phyloP scores from a whole-genome alignment of 2,888 invertebrate genomes.

The Phaedon cochleariae region DNA sequence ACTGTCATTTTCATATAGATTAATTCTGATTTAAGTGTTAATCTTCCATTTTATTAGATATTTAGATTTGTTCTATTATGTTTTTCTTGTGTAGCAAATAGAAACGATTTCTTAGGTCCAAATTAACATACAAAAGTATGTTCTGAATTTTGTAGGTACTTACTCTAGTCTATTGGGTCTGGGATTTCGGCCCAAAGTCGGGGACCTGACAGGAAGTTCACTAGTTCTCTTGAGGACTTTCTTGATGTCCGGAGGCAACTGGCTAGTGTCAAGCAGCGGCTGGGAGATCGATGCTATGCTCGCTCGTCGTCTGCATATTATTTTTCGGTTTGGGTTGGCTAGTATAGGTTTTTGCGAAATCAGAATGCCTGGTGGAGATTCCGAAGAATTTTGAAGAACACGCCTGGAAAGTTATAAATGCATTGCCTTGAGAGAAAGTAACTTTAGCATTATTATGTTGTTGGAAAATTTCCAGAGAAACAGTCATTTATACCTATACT shows the following conservation, averaged over 20 bases:
- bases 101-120: too few species aligned
- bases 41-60: too few species aligned
- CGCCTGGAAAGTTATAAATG: conserved; percentile 51
- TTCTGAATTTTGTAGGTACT: conserved; percentile 39
- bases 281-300: conserved; percentile 66
- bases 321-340: conserved; percentile 36
- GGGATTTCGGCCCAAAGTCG: conserved; percentile 51
- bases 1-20: too few species aligned
- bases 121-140: too few species aligned
- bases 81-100: too few species aligned
- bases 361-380: conserved; percentile 37
- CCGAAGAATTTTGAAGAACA: conserved; percentile 53
- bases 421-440: too few species aligned
- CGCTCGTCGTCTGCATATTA: conserved; percentile 64
- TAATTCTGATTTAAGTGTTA: too few species aligned
- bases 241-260: conserved; percentile 32
- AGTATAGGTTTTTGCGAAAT: conserved; percentile 26
- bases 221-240: conserved; percentile 56
- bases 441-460: too few species aligned
- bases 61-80: too few species aligned
- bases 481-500: too few species aligned
- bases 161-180: conserved; percentile 62
- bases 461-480: too few species aligned
- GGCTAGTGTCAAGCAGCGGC: conserved; percentile 43
- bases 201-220: conserved; percentile 54